Base-by-base conservation (phyloP, 1,140 invertebrate genomes). In the Caenorhabditis briggsae region DNA sequence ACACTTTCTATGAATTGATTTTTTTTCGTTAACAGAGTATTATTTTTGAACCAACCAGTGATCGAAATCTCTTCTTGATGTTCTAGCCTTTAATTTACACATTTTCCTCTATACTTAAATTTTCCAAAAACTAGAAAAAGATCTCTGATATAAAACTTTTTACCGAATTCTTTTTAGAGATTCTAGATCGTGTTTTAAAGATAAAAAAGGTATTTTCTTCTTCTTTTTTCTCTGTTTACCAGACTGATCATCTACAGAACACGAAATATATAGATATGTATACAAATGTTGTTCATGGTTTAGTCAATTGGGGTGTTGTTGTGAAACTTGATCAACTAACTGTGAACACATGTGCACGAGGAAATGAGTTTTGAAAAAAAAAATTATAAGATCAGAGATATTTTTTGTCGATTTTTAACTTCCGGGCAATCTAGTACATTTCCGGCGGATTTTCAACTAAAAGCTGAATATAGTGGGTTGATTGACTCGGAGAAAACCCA, bases 321-420 rank as follows among this genome's bases (percentile, higher is more conserved):
- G 56, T 33, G 59, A 61, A 61, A 61, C 59, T 61, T 61, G 59
- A 61, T 61, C 59, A 11, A 61, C 59, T 61, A 61, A 61, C 59
- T 58, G 18, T 61, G 59, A 61, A 61, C 59, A 61, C 59, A 25
- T 33, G 56, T 14, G n/a, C 50, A 53, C 50, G 16, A 53, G 16
- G 16, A 53, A 11, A 53, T 11, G 16, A 16, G 16, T 14, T 14
- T 53, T 53, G 50, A 14, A 6, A 16, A 14, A 16, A 53, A 14
- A 53, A 8, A 14, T 53, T 11, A 11, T 2, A 14, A 53, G 50
- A 16, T 53, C 9, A 14, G 2, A 2, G 50, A 53, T 53, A 9
- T 14, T 53, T 53, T 53, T 53, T 5, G 9, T 2, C 11, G 50
- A 33, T 33, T 33, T 33, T 33, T 3, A 33, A 33, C 3, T 33